Evolutionary conservation across 2,888 invertebrate species (phyloP), one percentile per base, ranked within the genome.

Genomic region (Agelastica alni): DNA sequence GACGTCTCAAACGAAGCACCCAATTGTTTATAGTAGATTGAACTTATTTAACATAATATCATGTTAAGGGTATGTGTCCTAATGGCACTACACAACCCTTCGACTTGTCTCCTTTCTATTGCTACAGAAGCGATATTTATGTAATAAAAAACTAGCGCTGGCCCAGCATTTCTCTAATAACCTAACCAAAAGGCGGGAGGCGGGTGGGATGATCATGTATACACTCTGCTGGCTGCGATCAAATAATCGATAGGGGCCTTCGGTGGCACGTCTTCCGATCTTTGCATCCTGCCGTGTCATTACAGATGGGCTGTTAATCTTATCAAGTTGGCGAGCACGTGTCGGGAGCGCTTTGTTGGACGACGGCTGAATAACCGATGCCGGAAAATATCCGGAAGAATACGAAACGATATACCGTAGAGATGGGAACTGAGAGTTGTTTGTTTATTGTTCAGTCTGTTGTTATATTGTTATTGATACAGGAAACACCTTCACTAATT

Each of bases 271-370:
- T 67, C 64, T 56, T 63, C 48, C 67, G 67, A 68, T 69, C 68
- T 69, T 68, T 69, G 69, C 68, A 70, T 70, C 67, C 66, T 64
- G 66, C 58, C 64, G 66, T 68, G 65, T 67, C 68, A 69, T 68
- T 69, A 68, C 67, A 62, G 68, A 69, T 68, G 65, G 67, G 65
- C 64, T 64, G 68, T 67, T 69, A 69, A 70, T 68, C 70, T 66
- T 62, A 65, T 69, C 69, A 65, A 67, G 64, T 66, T 61, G 64
- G 64, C 61, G 67, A 65, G 67, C 68, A 67, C 69, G 69, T 69
- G 68, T 68, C 65, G 58, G 48, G 62, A 63, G 61, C 66, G 67
- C 66, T 68, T 63, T 62, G 62, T 59, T 39, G 63, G 59, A 67
- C 66, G 64, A 58, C 51, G 56, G 45, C 58, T 59, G 68, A 68